Percentiles rank a stretch among this genome's conserved stretches.
Conservation (phyloP, 2,888 invertebrate genomes). For the Hermaeophaga mercurialis region DNA sequence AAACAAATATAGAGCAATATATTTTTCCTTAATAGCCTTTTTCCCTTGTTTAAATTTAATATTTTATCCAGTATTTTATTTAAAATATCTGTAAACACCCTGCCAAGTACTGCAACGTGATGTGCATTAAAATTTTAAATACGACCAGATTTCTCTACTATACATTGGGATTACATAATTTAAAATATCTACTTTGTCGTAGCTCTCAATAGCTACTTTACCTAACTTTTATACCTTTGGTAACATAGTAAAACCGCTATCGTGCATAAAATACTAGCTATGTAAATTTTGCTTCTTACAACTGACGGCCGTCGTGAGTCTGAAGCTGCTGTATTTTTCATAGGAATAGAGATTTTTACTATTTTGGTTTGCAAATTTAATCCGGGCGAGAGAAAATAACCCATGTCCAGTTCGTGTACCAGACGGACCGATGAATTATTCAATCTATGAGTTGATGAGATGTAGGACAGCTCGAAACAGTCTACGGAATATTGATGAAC, state of each 20-base stretch:
- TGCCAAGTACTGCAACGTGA: too few relatives aligned
- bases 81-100: too few relatives aligned
- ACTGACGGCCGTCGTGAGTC: slow-evolving; percentile 6
- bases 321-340: slow-evolving; percentile 18
- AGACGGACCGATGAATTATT: slow-evolving; percentile 21
- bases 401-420: slow-evolving; percentile 17
- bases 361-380: slow-evolving; percentile 29
- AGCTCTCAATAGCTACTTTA: slow-evolving; percentile 14
- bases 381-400: slow-evolving; percentile 20
- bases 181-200: slow-evolving; percentile 10
- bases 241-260: slow-evolving; percentile 17
- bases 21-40: too few relatives aligned
- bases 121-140: too few relatives aligned
- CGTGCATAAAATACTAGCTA: slow-evolving; percentile 10
- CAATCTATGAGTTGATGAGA: slow-evolving; percentile 20
- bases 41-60: too few relatives aligned
- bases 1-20: too few relatives aligned
- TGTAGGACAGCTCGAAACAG: slow-evolving; percentile 17
- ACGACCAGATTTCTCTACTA: too few relatives aligned
- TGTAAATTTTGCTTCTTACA: slow-evolving; percentile 17
- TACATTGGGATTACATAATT: slow-evolving; percentile 9
- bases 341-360: slow-evolving; percentile 23
- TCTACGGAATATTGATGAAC: slow-evolving; percentile 19
- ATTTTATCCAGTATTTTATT: too few relatives aligned
- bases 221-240: slow-evolving; percentile 9